Percentiles rank a stretch among this genome's conserved stretches.
Conservation (phyloP, 2,888 invertebrate genomes). For the Lottia scabra region DNA sequence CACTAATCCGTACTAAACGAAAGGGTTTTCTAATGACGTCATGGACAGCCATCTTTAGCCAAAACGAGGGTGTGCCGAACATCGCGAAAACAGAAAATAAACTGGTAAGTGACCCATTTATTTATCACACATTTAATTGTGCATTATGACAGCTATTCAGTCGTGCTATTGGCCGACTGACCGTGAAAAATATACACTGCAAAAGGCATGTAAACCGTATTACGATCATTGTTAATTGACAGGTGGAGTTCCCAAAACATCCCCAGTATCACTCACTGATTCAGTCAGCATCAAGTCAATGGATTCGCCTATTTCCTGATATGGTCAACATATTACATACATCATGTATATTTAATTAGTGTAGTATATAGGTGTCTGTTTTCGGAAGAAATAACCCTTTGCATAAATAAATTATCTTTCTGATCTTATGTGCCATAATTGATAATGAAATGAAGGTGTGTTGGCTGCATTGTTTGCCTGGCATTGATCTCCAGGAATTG, state of each 20-base stretch:
- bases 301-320: background rate
- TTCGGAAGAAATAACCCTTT: too few species aligned
- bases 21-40: conserved; percentile 5
- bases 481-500: too few species aligned
- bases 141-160: conserved; percentile 1
- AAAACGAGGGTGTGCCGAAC: conserved; percentile 14
- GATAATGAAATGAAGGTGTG: too few species aligned
- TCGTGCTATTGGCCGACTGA: background rate
- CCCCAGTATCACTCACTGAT: background rate
- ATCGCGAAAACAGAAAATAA: background rate
- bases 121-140: background rate
- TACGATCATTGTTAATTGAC: background rate
- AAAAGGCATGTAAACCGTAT: too few species aligned
- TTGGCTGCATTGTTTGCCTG: too few species aligned
- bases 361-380: too few species aligned
- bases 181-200: background rate
- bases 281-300: too few species aligned
- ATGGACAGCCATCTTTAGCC: conserved; percentile 6
- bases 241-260: background rate
- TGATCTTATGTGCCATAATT: too few species aligned
- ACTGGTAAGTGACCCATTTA: conserved; percentile 4
- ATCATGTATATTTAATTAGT: too few species aligned
- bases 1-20: too few species aligned
- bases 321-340: background rate
- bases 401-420: too few species aligned